These are phyloP conservation scores for Hemistola chrysoprasaria DNA, from an alignment of 2,888 invertebrate genomes.

Conservation along the genomic window DNA sequence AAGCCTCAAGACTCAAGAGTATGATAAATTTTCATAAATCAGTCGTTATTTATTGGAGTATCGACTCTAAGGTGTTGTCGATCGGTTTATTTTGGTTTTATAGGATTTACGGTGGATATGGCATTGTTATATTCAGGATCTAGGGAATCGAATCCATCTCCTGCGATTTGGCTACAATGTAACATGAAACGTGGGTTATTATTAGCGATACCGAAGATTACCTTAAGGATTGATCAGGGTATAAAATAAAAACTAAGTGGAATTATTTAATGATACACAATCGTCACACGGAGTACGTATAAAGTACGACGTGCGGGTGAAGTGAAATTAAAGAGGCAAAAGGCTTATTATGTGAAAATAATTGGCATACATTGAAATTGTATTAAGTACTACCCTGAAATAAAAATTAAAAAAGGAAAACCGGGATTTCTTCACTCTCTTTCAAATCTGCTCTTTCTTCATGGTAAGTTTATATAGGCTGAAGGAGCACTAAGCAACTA, in stretches of 20 bases:
- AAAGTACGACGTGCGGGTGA: background rate
- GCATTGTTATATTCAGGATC: constrained; percentile 49
- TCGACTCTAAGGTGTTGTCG: constrained; percentile 76
- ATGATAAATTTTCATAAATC: constrained; percentile 82
- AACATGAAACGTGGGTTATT: constrained; percentile 25
- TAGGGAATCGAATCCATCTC: constrained; percentile 60
- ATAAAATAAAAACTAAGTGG: constrained; percentile 9
- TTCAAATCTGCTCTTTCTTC: too few relatives aligned
- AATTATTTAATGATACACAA: constrained; percentile 13
- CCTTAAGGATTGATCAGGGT: constrained; percentile 10
- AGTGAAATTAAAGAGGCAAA: constrained; percentile 2
- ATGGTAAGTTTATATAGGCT: too few relatives aligned
- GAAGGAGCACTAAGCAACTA: too few relatives aligned
- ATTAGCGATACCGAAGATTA: constrained; percentile 21
- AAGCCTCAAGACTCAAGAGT: constrained; percentile 79
- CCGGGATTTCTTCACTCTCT: too few relatives aligned
- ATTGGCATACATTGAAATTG: too few relatives aligned
- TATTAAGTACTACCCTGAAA: too few relatives aligned
- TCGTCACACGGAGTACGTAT: constrained; percentile 7
- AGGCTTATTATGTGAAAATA: too few relatives aligned
- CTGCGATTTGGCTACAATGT: constrained; percentile 49
- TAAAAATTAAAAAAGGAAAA: too few relatives aligned
- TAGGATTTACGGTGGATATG: constrained; percentile 54
- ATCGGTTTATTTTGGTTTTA: constrained; percentile 72
- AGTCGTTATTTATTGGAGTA: constrained; percentile 77